Evolutionary conservation across 2,888 invertebrate genomes (phyloP), one percentile per base, ranked within the genome.

Genomic region (Eilema sororculum): DNA sequence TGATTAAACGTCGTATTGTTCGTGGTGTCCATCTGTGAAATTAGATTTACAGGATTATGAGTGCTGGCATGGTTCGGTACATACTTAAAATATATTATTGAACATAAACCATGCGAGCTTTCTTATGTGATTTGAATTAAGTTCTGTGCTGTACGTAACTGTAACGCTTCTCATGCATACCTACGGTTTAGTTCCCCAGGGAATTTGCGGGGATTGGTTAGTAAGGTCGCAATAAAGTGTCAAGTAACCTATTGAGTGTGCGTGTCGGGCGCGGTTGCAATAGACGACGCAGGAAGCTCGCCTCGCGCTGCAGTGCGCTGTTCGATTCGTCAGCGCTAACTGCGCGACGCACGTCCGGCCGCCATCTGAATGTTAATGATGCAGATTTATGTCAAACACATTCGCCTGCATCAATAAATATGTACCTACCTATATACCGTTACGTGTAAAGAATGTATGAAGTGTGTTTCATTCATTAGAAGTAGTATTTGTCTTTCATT

Each of bases 281-380:
- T 67, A 91, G 72, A 8, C 92, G 81, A 5, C 92, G 85, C 58
- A 93, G 77, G 37, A 91, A 75, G 74, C 92, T 92, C 13, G 89
- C 92, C 73, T 93, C 92, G 16, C 90, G 87, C 25, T 89, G 90
- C 25, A 92, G 80, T 2, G 88, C 85, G 20, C 86, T 83, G 75
- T 90, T 90, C 0, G 92, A 88, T 30, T 91, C 93, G 72, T 93
- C 93, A 2, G 90, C 95, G 69, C 95, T 95, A 22, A 94, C 90
- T 10, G 93, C 90, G 16, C 95, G 91, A 2, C 95, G 87, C 24
- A 95, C 89, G 56, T 94, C 94, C 30, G 91, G 89, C 3, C 91
- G 89, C 84, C 86, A 90, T 79, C 92, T 92, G 71, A 65, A 71
- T 67, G 59, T 63, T 60, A 60, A 41, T 46, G 64, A 68, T 67